Base-by-base conservation (phyloP, 2,113 vertebrate genomes). In the Brachyistius frenatus region DNA sequence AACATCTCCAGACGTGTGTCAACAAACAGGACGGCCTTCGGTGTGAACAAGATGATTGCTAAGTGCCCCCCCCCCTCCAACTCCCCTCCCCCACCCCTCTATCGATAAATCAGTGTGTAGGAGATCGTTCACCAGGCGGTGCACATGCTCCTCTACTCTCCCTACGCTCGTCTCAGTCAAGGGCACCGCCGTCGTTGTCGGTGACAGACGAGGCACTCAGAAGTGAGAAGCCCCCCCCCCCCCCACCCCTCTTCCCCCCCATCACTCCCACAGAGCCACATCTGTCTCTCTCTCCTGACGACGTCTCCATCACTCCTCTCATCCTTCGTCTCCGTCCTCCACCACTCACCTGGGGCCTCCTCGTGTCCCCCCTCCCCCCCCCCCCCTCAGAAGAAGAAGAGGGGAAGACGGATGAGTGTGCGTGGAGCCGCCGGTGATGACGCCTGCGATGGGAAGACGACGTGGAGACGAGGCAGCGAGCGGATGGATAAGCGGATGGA, bases 341-440 rank as follows among this genome's bases (percentile, higher is more conserved):
- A 23, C 23, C 23, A 23, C 23, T 23, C 23, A 23, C 23, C 23
- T 23, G 23, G 23, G 23, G 23, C 23, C 23, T 23, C 23, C 23
- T 23, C 23, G 23, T 23, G 23, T 23, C 23, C 23, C 23, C 23
- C 23, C 78, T 62, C 31, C 32, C 5, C 30, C 31, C 39, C 3
- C 35, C 7, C 35, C 56, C 35, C 35, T 15, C 1, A 33, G 16
- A 53, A 41, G 50, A 62, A 30, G 50, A 56, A 37, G 49, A 47
- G 37, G 47, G 36, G 32, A 9, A 66, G 72, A 62, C 50, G 2
- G 49, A 55, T 5, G 46, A 5, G 52, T 32, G 23, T 2, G 80
- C 78, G 37, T 74, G 80, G 44, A 5, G 72, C 46, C 61, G 6
- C 23, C 1, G 13, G 61, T 86, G 84, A 89, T 80, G 82, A 85